Percentiles rank a stretch among this genome's conserved stretches.
phyloP scores from a whole-genome alignment of 2,113 vertebrate species.

The Willisornis vidua region DNA sequence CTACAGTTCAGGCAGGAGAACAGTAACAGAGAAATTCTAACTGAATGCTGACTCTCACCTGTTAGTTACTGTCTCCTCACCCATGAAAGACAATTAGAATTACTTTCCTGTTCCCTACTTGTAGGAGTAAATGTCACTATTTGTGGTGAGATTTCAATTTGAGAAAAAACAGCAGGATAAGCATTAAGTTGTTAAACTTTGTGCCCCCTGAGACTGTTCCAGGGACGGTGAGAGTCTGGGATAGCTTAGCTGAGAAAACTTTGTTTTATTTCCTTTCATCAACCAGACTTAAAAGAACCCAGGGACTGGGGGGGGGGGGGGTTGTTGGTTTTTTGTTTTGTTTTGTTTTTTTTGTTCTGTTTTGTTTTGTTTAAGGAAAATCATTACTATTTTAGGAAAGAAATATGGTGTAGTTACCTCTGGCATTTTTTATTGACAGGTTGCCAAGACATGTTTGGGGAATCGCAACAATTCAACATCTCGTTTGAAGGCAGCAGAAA shows the following conservation, averaged over 20 bases:
- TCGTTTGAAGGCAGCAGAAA: constrained; percentile 18
- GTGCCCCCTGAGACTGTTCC: background rate
- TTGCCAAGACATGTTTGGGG: constrained; percentile 56
- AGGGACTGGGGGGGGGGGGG: background rate
- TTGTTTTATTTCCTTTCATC: background rate
- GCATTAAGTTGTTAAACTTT: background rate
- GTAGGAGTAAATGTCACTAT: background rate
- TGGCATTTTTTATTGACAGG: constrained; percentile 42
- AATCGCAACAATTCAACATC: constrained; percentile 42
- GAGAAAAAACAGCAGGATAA: background rate
- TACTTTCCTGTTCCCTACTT: background rate
- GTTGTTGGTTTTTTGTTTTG: too few relatives aligned
- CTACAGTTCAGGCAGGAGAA: background rate
- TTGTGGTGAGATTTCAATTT: background rate
- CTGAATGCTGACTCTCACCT: background rate
- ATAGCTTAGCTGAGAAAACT: background rate
- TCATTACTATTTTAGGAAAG: background rate
- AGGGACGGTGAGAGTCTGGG: background rate
- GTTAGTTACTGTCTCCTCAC: background rate
- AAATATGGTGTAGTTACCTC: background rate
- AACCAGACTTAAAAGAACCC: background rate
- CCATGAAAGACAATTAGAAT: background rate
- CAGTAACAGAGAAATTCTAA: background rate
- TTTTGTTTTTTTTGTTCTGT: too few relatives aligned
- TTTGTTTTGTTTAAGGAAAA: background rate